phyloP scores from a whole-genome alignment of 2,797 vertebrate species.

The Podargus strigoides region DNA sequence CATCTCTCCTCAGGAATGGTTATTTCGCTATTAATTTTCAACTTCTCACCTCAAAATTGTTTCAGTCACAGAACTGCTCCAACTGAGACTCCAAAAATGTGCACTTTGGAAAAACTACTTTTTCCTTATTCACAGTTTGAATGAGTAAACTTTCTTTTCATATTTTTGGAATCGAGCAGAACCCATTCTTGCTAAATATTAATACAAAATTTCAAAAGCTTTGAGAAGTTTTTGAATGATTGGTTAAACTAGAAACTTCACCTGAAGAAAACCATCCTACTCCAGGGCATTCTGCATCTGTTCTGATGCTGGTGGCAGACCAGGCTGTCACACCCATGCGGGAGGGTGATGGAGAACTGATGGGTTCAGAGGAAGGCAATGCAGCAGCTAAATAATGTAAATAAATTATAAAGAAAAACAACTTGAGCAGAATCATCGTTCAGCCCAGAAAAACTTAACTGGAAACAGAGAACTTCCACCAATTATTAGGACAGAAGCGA shows the following conservation, averaged over 20 bases:
- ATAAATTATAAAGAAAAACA: not conserved
- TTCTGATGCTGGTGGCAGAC: not conserved
- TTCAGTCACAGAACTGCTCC: not conserved
- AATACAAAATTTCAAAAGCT: not conserved
- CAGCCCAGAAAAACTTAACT: constrained; percentile 29
- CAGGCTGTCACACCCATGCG: not conserved
- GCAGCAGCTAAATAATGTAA: not conserved
- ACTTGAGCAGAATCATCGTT: not conserved
- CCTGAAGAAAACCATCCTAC: not conserved
- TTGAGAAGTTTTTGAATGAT: not conserved
- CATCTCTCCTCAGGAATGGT: not conserved
- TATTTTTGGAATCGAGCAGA: not conserved
- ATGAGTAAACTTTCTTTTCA: not conserved
- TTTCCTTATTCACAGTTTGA: not conserved
- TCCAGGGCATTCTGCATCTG: not conserved
- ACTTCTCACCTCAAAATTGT: not conserved
- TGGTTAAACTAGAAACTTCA: not conserved
- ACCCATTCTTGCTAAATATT: not conserved
- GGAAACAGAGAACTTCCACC: constrained; percentile 36
- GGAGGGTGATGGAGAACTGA: not conserved
- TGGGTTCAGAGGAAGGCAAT: not conserved
- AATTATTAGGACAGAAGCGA: not conserved
- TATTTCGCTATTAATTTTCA: not conserved
- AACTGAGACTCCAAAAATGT: not conserved
- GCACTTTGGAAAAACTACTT: not conserved